Percentiles rank a stretch among this genome's conserved stretches.
Conservation (phyloP, 2,888 invertebrate genomes). For the Ectobius pallidus region DNA sequence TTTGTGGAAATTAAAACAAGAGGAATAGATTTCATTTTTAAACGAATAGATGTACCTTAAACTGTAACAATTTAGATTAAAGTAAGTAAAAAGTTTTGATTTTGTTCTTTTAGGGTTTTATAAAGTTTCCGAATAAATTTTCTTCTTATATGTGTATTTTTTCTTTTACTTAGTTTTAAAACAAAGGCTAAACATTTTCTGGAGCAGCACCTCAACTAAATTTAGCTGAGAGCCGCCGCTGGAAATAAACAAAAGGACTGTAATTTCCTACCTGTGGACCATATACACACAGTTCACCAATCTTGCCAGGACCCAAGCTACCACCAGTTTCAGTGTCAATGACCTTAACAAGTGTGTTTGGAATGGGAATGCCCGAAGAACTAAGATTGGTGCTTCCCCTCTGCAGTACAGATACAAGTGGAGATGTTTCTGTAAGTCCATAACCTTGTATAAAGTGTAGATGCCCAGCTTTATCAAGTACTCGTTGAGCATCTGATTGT, state of each 20-base stretch:
- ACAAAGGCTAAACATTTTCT: no score
- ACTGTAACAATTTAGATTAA: no score
- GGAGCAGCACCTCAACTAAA: no score
- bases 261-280: neutral
- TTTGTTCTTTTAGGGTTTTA: no score
- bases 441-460: constrained; percentile 49
- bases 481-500: constrained; percentile 60
- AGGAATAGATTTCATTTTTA: no score
- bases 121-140: no score
- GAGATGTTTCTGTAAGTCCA: constrained; percentile 76
- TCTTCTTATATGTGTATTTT: no score
- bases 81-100: no score
- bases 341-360: constrained; percentile 69
- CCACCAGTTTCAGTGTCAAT: constrained; percentile 57
- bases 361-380: constrained; percentile 63
- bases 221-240: neutral
- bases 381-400: constrained; percentile 45
- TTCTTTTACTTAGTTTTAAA: no score
- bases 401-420: constrained; percentile 57
- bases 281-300: neutral
- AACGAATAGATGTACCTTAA: no score
- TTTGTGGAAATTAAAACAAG: no score
- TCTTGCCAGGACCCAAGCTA: neutral
- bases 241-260: no score
- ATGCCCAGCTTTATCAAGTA: constrained; percentile 57